Conservation (phyloP, 2,888 invertebrate species). For the Agonopterix subpropinquella region DNA sequence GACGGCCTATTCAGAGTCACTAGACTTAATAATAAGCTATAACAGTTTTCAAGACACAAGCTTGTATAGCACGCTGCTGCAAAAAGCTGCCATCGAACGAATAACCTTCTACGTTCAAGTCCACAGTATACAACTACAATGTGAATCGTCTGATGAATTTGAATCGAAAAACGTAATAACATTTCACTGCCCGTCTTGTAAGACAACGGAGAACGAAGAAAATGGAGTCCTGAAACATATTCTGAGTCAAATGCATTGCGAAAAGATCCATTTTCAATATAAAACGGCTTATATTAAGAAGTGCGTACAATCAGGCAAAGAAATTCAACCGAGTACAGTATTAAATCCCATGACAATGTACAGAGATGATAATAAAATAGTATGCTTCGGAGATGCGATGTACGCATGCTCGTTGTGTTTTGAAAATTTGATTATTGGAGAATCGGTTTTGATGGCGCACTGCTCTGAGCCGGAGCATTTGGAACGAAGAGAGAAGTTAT, state of each 20-base stretch:
- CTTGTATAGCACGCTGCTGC: constrained; percentile 41
- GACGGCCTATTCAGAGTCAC: constrained; percentile 60
- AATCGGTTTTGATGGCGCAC: constrained; percentile 59
- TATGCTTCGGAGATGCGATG: constrained; percentile 62
- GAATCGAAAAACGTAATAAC: constrained; percentile 38
- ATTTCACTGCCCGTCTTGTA: constrained; percentile 55
- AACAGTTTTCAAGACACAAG: constrained; percentile 58
- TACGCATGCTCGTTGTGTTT: constrained; percentile 65
- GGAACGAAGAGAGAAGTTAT: constrained; percentile 38
- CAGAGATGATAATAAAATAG: constrained; percentile 63
- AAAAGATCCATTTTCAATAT: constrained; percentile 62
- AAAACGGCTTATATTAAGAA: constrained; percentile 67
- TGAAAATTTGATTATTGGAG: constrained; percentile 56
- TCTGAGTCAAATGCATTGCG: constrained; percentile 50
- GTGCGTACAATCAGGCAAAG: constrained; percentile 50
- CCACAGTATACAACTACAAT: constrained; percentile 54
- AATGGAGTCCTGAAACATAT: constrained; percentile 50
- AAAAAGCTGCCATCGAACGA: constrained; percentile 58
- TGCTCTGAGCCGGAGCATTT: constrained; percentile 44
- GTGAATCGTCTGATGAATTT: constrained; percentile 28
- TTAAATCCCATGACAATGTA: constrained; percentile 67
- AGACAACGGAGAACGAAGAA: constrained; percentile 43
- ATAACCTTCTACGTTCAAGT: constrained; percentile 65
- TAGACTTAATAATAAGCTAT: constrained; percentile 54
- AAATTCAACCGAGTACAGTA: constrained; percentile 62